These are phyloP conservation scores for Melanerpes formicivorus DNA, from an alignment of 2,113 vertebrate genomes.

Conservation along the genomic window DNA sequence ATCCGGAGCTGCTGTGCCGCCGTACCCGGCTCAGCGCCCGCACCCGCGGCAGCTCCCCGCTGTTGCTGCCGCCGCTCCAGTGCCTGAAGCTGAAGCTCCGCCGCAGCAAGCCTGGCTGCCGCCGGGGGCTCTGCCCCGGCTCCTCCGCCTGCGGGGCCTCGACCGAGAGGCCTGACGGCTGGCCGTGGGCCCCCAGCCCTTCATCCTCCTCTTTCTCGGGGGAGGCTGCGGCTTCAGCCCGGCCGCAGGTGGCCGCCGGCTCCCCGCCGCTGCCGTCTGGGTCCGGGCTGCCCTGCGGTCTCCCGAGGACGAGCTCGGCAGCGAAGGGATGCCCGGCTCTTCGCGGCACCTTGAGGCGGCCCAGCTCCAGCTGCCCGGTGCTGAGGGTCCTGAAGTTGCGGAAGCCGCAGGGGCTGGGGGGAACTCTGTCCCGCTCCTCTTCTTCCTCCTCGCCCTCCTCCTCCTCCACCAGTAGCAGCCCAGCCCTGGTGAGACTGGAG, in stretches of 20 bases:
- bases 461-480: slow-evolving; percentile 73
- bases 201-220: neutral
- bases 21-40: slow-evolving; percentile 75
- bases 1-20: slow-evolving; percentile 69
- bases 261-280: neutral
- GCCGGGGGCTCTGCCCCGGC: slow-evolving; percentile 39
- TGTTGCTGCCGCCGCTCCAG: slow-evolving; percentile 79
- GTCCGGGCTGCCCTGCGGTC: neutral
- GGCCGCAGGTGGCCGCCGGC: neutral
- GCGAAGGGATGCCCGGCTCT: slow-evolving; percentile 22
- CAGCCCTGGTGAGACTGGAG: slow-evolving; percentile 41
- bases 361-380: slow-evolving; percentile 91
- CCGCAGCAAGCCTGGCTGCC: slow-evolving; percentile 75
- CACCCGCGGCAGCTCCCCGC: slow-evolving; percentile 74
- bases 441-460: slow-evolving; percentile 74
- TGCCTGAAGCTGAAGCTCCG: slow-evolving; percentile 92
- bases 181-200: no score
- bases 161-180: neutral
- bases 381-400: slow-evolving; percentile 90
- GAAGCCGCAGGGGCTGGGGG: slow-evolving; percentile 66
- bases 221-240: neutral
- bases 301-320: neutral
- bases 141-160: neutral
- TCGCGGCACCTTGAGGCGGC: slow-evolving; percentile 77
- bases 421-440: slow-evolving; percentile 53